Percentiles rank a stretch among this genome's conserved stretches.
These are phyloP conservation scores for Clupea harengus DNA, from an alignment of 2,113 vertebrate species.

Conservation along the genomic window DNA sequence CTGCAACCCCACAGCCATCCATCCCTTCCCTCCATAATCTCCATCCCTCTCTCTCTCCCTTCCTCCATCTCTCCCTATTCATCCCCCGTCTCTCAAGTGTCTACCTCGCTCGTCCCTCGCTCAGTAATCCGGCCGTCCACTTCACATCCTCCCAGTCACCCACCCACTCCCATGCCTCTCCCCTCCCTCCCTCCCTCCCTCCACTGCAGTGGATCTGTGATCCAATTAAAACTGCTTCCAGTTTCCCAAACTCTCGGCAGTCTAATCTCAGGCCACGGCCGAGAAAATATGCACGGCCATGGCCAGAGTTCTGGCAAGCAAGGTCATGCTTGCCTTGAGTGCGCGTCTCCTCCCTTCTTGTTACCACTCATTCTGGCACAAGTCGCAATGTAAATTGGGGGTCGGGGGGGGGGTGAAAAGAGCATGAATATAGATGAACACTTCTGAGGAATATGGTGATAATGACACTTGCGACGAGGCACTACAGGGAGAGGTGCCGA, in stretches of 20 bases:
- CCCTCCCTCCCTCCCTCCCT: neutral
- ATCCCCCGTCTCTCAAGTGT: neutral
- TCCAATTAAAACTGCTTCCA: conserved; percentile 3
- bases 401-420: neutral
- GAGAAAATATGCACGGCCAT: neutral
- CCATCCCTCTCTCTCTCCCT: neutral
- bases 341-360: neutral
- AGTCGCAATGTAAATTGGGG: neutral
- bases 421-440: neutral
- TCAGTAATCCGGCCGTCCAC: too few relatives aligned
- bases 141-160: too few relatives aligned
- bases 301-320: neutral
- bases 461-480: neutral
- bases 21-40: neutral
- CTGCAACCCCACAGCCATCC: neutral
- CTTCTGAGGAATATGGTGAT: neutral
- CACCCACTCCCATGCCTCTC: neutral
- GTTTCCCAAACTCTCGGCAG: neutral
- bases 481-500: too few relatives aligned
- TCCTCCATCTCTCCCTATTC: neutral
- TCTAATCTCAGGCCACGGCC: neutral
- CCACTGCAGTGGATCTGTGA: neutral
- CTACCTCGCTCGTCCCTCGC: neutral
- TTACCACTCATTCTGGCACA: neutral
- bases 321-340: neutral